phyloP scores from a whole-genome alignment of 2,797 vertebrate genomes.

The Gallirallus australis region DNA sequence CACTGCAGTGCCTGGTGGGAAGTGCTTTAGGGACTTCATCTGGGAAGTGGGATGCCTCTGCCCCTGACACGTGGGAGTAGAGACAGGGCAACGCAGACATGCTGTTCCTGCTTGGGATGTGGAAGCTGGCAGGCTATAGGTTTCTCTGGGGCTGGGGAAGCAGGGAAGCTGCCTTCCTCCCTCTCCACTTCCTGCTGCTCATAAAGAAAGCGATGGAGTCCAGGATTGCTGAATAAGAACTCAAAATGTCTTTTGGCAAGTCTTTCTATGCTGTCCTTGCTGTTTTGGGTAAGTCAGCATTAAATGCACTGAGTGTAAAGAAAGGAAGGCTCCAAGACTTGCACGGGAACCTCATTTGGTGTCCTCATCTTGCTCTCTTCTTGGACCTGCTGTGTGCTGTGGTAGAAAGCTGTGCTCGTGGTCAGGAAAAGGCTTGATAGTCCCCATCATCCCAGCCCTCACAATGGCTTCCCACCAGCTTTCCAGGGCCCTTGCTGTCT shows the following conservation, averaged over 20 bases:
- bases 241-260: neutral
- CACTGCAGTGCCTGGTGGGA: neutral
- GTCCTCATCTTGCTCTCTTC: neutral
- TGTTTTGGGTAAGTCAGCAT: neutral
- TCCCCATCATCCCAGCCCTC: neutral
- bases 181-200: neutral
- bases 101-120: neutral
- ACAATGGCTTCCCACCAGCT: neutral
- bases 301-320: neutral
- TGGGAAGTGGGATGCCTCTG: neutral
- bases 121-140: neutral
- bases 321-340: neutral
- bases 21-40: neutral
- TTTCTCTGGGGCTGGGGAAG: neutral
- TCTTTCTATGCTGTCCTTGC: neutral
- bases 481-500: neutral
- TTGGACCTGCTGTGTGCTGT: neutral
- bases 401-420: neutral
- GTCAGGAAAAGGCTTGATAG: neutral
- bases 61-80: fast-evolving
- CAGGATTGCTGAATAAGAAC: neutral
- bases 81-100: neutral
- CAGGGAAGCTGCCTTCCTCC: neutral
- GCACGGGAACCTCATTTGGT: neutral
- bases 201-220: neutral